A percentile compares a stretch with the other conserved stretches of the same genome.
phyloP scores from a whole-genome alignment of 2,888 invertebrate genomes.

The Drosophila mimica region DNA sequence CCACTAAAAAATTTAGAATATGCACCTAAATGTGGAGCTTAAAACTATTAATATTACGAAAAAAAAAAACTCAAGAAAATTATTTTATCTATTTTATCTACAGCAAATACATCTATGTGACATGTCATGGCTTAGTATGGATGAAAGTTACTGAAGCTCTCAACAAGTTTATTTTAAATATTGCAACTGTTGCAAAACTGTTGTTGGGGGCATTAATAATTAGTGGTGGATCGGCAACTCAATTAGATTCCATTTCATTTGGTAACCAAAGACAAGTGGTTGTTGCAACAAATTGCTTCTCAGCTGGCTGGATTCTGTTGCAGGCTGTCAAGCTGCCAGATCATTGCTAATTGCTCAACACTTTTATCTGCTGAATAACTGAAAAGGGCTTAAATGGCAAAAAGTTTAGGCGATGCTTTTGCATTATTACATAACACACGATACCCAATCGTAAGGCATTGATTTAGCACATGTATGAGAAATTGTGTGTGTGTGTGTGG shows the following conservation, averaged over 20 bases:
- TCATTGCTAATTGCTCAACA: conserved; percentile 75
- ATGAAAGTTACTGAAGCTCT: neutral
- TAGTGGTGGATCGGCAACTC: conserved; percentile 31
- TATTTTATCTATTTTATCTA: too few species aligned
- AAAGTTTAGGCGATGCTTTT: conserved; percentile 6
- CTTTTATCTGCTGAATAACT: conserved; percentile 40
- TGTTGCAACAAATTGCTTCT: conserved; percentile 15
- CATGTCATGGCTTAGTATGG: too few species aligned
- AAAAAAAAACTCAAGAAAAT: neutral
- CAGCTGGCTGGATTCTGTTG: neutral
- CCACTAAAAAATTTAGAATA: neutral
- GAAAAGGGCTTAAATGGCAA: conserved; percentile 25
- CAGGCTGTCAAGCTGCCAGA: conserved; percentile 23
- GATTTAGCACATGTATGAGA: conserved; percentile 49
- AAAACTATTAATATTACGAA: neutral
- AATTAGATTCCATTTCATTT: conserved; percentile 55
- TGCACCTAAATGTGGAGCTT: neutral
- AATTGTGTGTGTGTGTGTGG: conserved; percentile 14
- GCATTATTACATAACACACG: conserved; percentile 21
- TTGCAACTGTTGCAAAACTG: neutral
- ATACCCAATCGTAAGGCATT: conserved; percentile 49
- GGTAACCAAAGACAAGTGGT: conserved; percentile 13
- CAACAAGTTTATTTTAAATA: neutral
- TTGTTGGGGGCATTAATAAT: conserved; percentile 30
- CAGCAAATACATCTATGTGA: neutral